Evolutionary conservation across 2,797 vertebrate species (phyloP).

Genomic region (Onychomys arenicola): DNA sequence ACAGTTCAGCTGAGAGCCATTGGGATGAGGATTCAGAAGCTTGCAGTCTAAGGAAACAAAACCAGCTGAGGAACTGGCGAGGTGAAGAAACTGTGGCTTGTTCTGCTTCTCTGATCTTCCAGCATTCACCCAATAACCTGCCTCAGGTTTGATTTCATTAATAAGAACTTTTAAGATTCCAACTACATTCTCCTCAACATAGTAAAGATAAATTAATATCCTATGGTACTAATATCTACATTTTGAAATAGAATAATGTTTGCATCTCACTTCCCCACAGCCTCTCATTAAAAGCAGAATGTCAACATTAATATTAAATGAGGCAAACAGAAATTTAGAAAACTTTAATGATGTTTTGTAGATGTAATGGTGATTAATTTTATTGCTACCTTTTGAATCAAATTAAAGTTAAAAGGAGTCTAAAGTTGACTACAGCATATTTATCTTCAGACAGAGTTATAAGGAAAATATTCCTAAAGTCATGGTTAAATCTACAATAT

Average conservation of each 20-base stretch:
- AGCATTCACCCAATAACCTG: too few species aligned
- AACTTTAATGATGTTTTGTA: background rate
- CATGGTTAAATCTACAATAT: background rate
- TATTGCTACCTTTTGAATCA: background rate
- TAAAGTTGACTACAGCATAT: background rate
- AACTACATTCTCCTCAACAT: too few species aligned
- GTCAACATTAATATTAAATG: slow-evolving; percentile 7
- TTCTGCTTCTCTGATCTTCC: too few species aligned
- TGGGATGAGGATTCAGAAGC: too few species aligned
- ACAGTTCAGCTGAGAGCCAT: too few species aligned
- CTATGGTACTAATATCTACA: background rate
- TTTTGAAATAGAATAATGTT: background rate
- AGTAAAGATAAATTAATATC: slow-evolving; percentile 6
- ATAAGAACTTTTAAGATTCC: too few species aligned
- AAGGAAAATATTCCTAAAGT: slow-evolving; percentile 41
- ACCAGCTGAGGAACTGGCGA: too few species aligned
- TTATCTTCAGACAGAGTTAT: slow-evolving; percentile 48
- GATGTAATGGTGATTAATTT: background rate
- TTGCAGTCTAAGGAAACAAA: too few species aligned
- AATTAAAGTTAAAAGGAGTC: background rate
- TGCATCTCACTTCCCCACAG: background rate
- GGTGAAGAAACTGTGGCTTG: too few species aligned
- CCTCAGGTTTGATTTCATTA: too few species aligned
- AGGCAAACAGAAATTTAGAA: background rate
- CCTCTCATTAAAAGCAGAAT: background rate